Percentiles rank a stretch among this genome's conserved stretches.
Evolutionary conservation across 2,113 vertebrate genomes (phyloP).

Genomic region (Nipponia nippon): DNA sequence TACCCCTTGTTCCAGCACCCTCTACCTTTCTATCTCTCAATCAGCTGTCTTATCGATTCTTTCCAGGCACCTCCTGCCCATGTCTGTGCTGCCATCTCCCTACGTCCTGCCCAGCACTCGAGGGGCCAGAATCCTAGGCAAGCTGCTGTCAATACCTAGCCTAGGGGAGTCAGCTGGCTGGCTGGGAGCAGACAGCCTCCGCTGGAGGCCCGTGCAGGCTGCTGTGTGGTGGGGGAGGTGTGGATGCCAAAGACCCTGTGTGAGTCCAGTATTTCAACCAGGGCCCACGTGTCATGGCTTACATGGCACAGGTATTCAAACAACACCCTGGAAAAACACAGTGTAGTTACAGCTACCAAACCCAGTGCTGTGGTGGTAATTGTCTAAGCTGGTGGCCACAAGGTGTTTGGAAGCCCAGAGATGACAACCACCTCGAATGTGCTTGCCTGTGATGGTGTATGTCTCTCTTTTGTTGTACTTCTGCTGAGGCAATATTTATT

Average conservation of each 20-base stretch:
- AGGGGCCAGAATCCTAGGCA: neutral
- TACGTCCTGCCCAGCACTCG: accelerated
- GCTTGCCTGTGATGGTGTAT: neutral
- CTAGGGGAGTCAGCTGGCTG: neutral
- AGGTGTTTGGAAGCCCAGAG: neutral
- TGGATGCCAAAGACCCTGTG: accelerated
- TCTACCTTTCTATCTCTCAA: neutral
- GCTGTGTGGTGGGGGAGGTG: accelerated
- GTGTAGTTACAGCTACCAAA: neutral
- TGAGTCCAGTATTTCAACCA: neutral
- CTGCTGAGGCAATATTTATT: neutral
- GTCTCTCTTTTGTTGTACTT: neutral
- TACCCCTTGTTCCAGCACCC: neutral
- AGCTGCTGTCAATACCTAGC: neutral
- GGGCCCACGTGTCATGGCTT: neutral
- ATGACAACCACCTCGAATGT: neutral
- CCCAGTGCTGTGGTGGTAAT: neutral
- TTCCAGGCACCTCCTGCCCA: neutral
- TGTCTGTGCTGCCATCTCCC: neutral
- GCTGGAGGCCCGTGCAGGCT: accelerated
- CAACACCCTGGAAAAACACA: neutral
- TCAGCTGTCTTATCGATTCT: neutral
- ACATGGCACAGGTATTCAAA: neutral
- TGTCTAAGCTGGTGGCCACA: neutral
- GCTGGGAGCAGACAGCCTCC: accelerated